Evolutionary conservation across 1,140 invertebrate genomes (phyloP).

Genomic region (Laupala kohalensis): DNA sequence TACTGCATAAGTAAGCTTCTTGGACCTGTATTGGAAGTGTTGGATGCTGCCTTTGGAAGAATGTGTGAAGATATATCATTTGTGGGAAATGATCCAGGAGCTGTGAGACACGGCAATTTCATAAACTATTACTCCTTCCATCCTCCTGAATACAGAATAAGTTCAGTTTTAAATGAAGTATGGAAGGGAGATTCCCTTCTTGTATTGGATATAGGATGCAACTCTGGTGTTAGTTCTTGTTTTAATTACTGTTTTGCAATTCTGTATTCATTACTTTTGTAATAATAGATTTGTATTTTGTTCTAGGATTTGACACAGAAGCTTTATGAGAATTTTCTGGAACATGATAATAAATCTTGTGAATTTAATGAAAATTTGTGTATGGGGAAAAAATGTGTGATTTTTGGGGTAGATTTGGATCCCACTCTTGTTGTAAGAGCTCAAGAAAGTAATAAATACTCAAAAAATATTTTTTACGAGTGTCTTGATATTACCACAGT

Average conservation of each 20-base stretch:
- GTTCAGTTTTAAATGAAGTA: constrained; percentile 42
- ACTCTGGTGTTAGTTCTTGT: constrained; percentile 45
- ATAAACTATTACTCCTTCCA: constrained; percentile 78
- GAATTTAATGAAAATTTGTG: constrained; percentile 3
- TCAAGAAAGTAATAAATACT: constrained; percentile 31
- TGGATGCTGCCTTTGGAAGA: too few species aligned
- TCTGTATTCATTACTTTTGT: constrained; percentile 5
- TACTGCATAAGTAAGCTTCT: too few species aligned
- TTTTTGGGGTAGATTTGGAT: constrained; percentile 65
- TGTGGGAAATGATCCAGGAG: constrained; percentile 45
- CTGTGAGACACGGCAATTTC: constrained; percentile 65
- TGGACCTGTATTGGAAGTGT: too few species aligned
- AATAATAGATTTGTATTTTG: constrained; percentile 15
- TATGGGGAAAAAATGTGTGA: constrained; percentile 26
- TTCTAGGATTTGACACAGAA: constrained; percentile 45
- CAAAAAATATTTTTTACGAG: constrained; percentile 36
- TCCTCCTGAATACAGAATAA: constrained; percentile 46
- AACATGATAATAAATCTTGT: constrained; percentile 25
- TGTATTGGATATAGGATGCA: constrained; percentile 65
- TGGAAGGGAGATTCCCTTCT: constrained; percentile 37
- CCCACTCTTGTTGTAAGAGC: constrained; percentile 51
- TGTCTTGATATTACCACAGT: constrained; percentile 47
- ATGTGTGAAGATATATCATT: background rate
- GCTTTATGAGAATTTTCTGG: constrained; percentile 38
- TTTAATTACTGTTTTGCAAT: constrained; percentile 3